A percentile compares a stretch with the other conserved stretches of the same genome.
These are phyloP conservation scores for Brachypodius melanocephalos DNA, from an alignment of 2,113 vertebrate genomes.

Conservation along the genomic window DNA sequence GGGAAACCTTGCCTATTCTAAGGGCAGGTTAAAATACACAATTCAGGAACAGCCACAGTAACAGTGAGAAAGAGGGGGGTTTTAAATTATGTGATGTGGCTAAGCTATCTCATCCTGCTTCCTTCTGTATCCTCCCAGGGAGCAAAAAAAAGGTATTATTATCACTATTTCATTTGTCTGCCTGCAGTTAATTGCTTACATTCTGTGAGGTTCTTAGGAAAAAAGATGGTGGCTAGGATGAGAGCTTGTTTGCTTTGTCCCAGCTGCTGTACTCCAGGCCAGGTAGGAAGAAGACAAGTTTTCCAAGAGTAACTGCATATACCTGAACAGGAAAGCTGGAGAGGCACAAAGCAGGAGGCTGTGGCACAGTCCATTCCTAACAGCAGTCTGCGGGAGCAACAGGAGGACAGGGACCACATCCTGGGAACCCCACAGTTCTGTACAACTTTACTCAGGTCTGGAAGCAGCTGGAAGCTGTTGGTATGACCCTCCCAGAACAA, in stretches of 20 bases:
- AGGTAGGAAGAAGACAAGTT: not conserved
- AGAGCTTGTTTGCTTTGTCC: not conserved
- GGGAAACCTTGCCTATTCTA: not conserved
- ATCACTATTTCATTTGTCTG: not conserved
- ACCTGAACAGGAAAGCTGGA: not conserved
- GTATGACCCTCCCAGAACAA: not conserved
- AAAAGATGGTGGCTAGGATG: not conserved
- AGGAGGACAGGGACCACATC: not conserved
- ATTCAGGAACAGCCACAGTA: not conserved
- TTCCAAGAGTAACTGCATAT: not conserved
- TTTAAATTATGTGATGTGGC: not conserved
- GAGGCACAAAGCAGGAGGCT: not conserved
- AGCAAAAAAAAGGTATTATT: not conserved
- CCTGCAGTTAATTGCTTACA: not conserved
- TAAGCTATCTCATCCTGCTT: not conserved
- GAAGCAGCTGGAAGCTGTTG: not conserved
- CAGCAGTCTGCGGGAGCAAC: accelerated
- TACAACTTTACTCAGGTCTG: not conserved
- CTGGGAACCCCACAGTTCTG: not conserved
- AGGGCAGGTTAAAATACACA: not conserved
- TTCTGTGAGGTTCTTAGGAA: not conserved
- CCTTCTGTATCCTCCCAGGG: not conserved
- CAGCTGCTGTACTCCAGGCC: not conserved
- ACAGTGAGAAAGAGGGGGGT: not conserved
- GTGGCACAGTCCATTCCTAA: not conserved